Evolutionary conservation across 2,113 vertebrate species (phyloP), one percentile per base, ranked within the genome.

Genomic region (Ctenodactylus gundi): DNA sequence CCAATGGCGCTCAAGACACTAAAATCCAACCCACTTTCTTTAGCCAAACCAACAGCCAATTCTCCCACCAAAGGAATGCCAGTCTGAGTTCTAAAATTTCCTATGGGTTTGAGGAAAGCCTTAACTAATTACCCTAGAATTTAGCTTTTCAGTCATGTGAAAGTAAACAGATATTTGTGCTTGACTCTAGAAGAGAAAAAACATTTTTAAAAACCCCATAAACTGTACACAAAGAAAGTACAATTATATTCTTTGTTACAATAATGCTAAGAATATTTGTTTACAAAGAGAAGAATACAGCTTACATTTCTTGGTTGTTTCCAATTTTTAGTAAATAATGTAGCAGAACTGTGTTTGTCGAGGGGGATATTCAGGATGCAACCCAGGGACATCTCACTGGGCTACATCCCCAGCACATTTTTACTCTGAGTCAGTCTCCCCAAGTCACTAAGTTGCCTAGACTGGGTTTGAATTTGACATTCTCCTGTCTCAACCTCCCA

Each of bases 261-360:
- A 68, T 39, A 85, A 95, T 57, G 20, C 34, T 86, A 90, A 84
- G 88, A 91, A 85, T 57, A 75, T 7, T 53, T 90, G 4, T 25
- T 90, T 68, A 46, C 36, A 53, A 77, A 83, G 39, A 85, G 6
- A 70, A 62, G 27, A 81, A 77, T 49, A 87, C 65, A 65, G 27
- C 23, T 68, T 51, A 51, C 6, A 80, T 65, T 88, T 93, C 60
- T 41, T 80, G 58, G 51, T 13, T 90, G 49, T 67, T 93, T 93
- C 78, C 21, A 85, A 60, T 80, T 88, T 72, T 57, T 58, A 78
- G 18, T 83, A 77, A 87, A 55, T 65, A 83, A 89, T 25, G 4
- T 46, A 20, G 49, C 34, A 14, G 41, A 90, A 92, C 25, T n/a
- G n/a, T n/a, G n/a, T n/a, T n/a, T n/a, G n/a, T n/a, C n/a, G n/a